Conservation (phyloP, 2,888 invertebrate genomes). For the Tipula lateralis region DNA sequence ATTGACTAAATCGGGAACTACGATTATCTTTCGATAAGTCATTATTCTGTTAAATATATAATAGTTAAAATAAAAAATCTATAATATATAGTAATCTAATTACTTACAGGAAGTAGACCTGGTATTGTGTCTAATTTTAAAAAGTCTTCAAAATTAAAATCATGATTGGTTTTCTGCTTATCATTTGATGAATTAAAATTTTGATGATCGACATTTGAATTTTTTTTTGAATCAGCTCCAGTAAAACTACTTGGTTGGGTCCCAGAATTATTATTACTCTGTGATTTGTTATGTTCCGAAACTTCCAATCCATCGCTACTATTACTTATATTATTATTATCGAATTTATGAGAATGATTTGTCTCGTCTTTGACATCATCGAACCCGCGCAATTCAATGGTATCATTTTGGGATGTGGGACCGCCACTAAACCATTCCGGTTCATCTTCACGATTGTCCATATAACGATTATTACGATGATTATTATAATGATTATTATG, state of each 20-base stretch:
- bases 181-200: background rate
- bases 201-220: background rate
- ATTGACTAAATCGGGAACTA: constrained; percentile 71
- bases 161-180: background rate
- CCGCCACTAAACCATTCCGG: constrained; percentile 91
- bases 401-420: constrained; percentile 84
- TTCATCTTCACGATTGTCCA: constrained; percentile 65
- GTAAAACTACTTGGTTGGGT: background rate
- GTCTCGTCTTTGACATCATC: constrained; percentile 54
- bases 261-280: background rate
- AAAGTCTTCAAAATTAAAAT: constrained; percentile 79
- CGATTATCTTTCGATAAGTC: constrained; percentile 53
- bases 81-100: background rate
- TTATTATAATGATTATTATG: constrained; percentile 32
- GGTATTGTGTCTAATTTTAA: constrained; percentile 74
- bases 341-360: background rate
- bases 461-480: constrained; percentile 49
- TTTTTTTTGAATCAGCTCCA: background rate
- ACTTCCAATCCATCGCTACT: constrained; percentile 20
- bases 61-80: constrained; percentile 24
- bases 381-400: constrained; percentile 89
- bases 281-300: background rate
- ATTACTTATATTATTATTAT: constrained; percentile 35
- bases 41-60: constrained; percentile 55
- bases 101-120: constrained; percentile 63